Evolutionary conservation across 2,113 vertebrate species (phyloP), one percentile per base, ranked within the genome.

Genomic region (Sclerurus mexicanus): DNA sequence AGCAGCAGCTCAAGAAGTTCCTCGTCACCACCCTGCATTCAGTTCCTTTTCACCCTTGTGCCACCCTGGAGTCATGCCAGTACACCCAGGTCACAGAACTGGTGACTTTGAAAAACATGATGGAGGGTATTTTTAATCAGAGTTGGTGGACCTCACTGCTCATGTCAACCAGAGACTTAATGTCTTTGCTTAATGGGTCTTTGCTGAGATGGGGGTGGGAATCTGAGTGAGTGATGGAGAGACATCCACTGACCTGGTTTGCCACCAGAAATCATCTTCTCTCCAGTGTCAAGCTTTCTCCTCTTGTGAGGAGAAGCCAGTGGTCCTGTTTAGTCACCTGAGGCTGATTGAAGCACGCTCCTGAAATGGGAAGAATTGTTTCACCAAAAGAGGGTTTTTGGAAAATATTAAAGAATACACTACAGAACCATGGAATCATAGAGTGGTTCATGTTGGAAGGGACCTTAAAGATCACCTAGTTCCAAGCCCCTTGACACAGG

Each of bases 171-270:
- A 2, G 60, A 80, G 62, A 31, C n/a, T n/a, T 40, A 42, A 63
- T 63, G 24, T 14, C 39, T 40, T 63, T 1, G 6, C 17, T 40
- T 40, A 40, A 9, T 46, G 33, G 17, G 31, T 88, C n/a, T 80
- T 66, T 0, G 0, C 39, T 71, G 9, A 67, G 73, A 40, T 6
- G 6, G n/a, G 49, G 49, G 22, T 4, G 8, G 55, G 33, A 73
- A 16, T 37, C 46, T 0, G 0, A 69, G 25, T 2, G 5, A 53
- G 40, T 0, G 0, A 52, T 22, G 19, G 23, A 64, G 55, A 63
- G 30, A 30, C 59, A 73, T 22, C 16, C 24, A 12, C 60, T n/a
- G 27, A 35, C 47, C 21, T 40, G 1, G 4, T 62, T 66, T 87
- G 31, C 58, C 71, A 64, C 37, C 49, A 80, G 59, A 80, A 90